Percentiles rank a stretch among this genome's conserved stretches.
Conservation (phyloP, 2,888 invertebrate species). For the Calameuta pallipes region DNA sequence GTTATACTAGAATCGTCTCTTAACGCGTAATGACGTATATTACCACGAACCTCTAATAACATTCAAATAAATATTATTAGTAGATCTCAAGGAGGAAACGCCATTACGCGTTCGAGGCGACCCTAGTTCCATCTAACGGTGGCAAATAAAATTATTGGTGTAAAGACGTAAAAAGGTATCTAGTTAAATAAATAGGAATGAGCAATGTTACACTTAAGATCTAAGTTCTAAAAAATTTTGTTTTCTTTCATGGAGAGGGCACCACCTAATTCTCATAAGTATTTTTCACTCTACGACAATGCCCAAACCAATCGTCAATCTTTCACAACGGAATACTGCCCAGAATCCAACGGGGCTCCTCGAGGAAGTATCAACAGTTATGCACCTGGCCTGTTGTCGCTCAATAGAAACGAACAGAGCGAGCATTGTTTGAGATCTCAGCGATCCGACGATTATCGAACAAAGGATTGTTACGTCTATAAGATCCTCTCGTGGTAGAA, state of each 20-base stretch:
- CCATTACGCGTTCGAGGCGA: neutral
- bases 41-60: neutral
- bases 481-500: slow-evolving; percentile 12
- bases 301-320: neutral
- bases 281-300: neutral
- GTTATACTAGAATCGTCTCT: neutral
- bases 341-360: neutral
- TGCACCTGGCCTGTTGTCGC: neutral
- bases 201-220: slow-evolving; percentile 14
- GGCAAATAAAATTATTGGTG: neutral
- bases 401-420: neutral
- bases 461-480: slow-evolving; percentile 13
- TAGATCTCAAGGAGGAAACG: neutral
- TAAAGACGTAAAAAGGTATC: slow-evolving; percentile 2
- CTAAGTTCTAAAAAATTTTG: neutral
- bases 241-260: neutral
- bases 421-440: neutral
- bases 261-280: neutral
- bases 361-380: neutral
- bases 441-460: slow-evolving; percentile 12
- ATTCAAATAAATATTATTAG: neutral
- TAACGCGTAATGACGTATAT: neutral
- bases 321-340: neutral
- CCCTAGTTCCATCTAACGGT: neutral
- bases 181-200: slow-evolving; percentile 24